phyloP scores from a whole-genome alignment of 2,113 vertebrate species.

The Rynchops niger region DNA sequence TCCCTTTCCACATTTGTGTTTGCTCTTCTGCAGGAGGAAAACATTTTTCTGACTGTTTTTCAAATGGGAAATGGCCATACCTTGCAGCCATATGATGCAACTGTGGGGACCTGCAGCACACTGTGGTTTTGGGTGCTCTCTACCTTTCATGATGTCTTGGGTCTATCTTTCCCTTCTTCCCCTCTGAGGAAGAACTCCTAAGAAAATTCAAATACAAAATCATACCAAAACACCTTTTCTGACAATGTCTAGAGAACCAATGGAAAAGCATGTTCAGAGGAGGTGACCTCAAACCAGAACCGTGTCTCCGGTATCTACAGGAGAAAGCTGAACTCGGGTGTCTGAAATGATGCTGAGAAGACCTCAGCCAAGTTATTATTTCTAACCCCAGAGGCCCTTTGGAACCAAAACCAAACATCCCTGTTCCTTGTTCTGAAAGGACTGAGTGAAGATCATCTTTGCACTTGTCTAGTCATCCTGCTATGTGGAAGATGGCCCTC shows the following conservation, averaged over 20 bases:
- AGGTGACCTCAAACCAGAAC: background rate
- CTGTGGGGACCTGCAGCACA: background rate
- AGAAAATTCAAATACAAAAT: background rate
- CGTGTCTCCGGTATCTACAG: background rate
- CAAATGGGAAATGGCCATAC: background rate
- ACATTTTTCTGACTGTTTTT: background rate
- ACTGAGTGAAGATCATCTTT: background rate
- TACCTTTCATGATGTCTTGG: background rate
- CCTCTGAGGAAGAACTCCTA: background rate
- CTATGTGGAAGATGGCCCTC: background rate
- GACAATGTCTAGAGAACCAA: background rate
- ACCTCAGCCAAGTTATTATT: background rate
- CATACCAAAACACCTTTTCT: background rate
- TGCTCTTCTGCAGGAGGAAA: conserved; percentile 26
- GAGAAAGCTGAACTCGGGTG: background rate
- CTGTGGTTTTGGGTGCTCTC: background rate
- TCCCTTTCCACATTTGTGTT: conserved; percentile 11
- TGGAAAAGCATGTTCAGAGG: background rate
- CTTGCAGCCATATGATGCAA: background rate
- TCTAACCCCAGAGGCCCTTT: background rate
- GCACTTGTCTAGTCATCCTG: background rate
- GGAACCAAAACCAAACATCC: background rate
- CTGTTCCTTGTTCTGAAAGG: background rate
- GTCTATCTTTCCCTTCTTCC: background rate
- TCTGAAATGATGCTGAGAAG: background rate